Evolutionary conservation across 2,113 vertebrate genomes (phyloP).

Genomic region (Cynoglossus semilaevis): DNA sequence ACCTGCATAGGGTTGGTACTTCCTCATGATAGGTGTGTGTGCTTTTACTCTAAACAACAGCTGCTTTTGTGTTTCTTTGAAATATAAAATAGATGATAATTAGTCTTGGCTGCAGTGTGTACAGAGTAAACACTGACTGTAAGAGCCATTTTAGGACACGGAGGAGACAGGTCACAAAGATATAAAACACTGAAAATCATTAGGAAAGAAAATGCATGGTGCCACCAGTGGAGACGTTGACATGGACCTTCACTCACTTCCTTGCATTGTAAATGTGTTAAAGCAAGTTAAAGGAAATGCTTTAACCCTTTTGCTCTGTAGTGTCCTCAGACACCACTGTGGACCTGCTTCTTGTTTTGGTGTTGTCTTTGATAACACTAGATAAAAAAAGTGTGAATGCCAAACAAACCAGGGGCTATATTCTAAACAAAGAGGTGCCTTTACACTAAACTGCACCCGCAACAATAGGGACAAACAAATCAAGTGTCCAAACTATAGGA

Average conservation of each 20-base stretch:
- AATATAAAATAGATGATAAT: slow-evolving; percentile 35
- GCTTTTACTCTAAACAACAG: slow-evolving; percentile 58
- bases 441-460: slow-evolving; percentile 36
- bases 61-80: slow-evolving; percentile 23
- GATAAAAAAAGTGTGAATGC: slow-evolving; percentile 6
- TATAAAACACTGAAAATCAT: slow-evolving; percentile 1
- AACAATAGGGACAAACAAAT: slow-evolving; percentile 13
- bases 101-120: slow-evolving; percentile 28
- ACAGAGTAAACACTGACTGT: slow-evolving; percentile 31
- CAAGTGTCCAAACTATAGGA: no score
- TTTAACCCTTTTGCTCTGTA: no score
- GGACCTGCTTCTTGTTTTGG: slow-evolving; percentile 13
- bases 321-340: neutral
- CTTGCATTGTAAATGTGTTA: neutral
- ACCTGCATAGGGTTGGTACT: slow-evolving; percentile 32
- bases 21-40: slow-evolving; percentile 23
- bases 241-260: neutral
- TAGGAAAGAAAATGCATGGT: neutral
- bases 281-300: neutral
- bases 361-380: slow-evolving; percentile 47
- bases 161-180: slow-evolving; percentile 2
- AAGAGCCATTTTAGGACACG: neutral
- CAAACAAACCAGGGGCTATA: slow-evolving; percentile 17
- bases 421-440: slow-evolving; percentile 38
- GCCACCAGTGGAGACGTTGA: neutral